Conservation (phyloP, 2,113 vertebrate species). For the Petaurus breviceps region DNA sequence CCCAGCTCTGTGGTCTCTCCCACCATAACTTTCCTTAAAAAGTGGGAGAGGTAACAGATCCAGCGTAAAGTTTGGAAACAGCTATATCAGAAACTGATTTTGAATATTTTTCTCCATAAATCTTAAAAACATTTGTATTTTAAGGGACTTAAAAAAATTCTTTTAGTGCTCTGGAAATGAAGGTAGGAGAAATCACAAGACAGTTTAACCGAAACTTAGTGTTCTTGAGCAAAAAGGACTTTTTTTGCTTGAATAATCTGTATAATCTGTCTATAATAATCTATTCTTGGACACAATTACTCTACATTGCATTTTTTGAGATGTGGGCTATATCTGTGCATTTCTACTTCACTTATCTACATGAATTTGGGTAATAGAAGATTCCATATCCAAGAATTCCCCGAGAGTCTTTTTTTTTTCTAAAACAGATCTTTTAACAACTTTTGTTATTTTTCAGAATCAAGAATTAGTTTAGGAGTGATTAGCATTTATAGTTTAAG, state of each 20-base stretch:
- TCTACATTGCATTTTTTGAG: background rate
- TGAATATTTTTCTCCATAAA: background rate
- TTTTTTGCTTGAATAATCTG: background rate
- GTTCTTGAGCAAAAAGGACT: background rate
- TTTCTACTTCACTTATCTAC: background rate
- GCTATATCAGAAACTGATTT: background rate
- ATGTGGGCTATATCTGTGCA: background rate
- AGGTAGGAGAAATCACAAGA: background rate
- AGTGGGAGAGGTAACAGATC: background rate
- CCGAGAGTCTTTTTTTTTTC: background rate
- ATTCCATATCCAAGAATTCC: background rate
- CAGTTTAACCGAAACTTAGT: background rate
- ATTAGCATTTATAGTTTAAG: background rate
- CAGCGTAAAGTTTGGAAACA: background rate
- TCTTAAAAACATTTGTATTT: background rate
- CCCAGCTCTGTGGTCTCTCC: background rate
- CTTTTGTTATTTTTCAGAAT: background rate
- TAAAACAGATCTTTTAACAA: background rate
- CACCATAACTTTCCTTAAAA: background rate
- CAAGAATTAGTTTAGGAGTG: background rate
- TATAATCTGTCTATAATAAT: background rate
- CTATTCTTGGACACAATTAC: background rate
- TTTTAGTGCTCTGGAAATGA: background rate
- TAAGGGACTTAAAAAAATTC: background rate
- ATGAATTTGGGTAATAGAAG: background rate